Evolutionary conservation across 2,888 invertebrate species (phyloP).

Genomic region (Morpho achilles): DNA sequence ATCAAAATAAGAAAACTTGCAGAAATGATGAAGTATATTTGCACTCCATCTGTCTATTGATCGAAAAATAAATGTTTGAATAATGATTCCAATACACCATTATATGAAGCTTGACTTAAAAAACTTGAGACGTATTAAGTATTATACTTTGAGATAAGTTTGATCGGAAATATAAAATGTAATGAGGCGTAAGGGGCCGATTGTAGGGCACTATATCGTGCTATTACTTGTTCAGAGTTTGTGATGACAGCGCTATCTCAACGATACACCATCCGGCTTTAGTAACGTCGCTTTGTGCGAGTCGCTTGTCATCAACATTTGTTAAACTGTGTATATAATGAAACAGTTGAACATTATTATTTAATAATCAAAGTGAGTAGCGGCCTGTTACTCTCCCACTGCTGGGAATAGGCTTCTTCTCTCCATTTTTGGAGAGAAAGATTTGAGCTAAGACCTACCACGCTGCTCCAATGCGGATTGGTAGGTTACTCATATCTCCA

Average conservation of each 20-base stretch:
- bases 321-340: not conserved
- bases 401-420: too few species aligned
- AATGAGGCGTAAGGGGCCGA: constrained; percentile 15
- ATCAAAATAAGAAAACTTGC: too few species aligned
- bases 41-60: too few species aligned
- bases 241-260: constrained; percentile 17
- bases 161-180: constrained; percentile 9
- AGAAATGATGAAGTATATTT: too few species aligned
- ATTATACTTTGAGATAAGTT: not conserved
- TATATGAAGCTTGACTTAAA: not conserved
- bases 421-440: too few species aligned
- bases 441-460: too few species aligned
- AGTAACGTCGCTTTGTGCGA: not conserved
- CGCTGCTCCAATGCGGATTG: too few species aligned
- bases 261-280: constrained; percentile 4
- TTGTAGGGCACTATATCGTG: constrained; percentile 13
- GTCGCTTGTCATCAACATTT: not conserved
- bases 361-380: too few species aligned
- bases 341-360: not conserved
- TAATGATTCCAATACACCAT: not conserved
- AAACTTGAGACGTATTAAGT: too few species aligned
- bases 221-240: constrained; percentile 17
- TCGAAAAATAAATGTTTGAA: too few species aligned
- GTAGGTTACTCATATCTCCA: too few species aligned
- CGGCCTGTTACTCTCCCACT: too few species aligned